Percentiles rank a stretch among this genome's conserved stretches.
These are phyloP conservation scores for Protaetia brevitarsis DNA, from an alignment of 1,140 invertebrate species.

Conservation along the genomic window DNA sequence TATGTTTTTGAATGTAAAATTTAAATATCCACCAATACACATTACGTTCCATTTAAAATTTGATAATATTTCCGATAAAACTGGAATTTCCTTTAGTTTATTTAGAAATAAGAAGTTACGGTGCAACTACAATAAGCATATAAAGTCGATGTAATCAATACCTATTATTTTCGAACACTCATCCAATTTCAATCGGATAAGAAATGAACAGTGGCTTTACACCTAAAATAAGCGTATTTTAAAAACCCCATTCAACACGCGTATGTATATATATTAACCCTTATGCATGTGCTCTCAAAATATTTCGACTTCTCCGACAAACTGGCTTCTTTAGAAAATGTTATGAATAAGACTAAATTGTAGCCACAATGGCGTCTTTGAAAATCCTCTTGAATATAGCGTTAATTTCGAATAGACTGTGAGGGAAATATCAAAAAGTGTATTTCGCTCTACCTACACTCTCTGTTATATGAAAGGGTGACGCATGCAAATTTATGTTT, in stretches of 20 bases:
- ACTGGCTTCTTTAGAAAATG: slow-evolving; percentile 48
- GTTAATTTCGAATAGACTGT: slow-evolving; percentile 47
- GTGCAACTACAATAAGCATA: too few relatives aligned
- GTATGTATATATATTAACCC: slow-evolving; percentile 23
- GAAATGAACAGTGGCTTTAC: not conserved
- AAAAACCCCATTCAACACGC: slow-evolving; percentile 17
- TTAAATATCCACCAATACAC: too few relatives aligned
- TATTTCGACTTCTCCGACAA: slow-evolving; percentile 44
- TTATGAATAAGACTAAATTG: slow-evolving; percentile 49
- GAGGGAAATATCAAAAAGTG: slow-evolving; percentile 41
- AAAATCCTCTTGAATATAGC: slow-evolving; percentile 48
- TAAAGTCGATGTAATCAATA: not conserved
- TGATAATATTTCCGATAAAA: too few relatives aligned
- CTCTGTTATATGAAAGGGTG: slow-evolving; percentile 29
- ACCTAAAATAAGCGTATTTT: slow-evolving; percentile 14
- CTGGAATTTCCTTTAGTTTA: too few relatives aligned
- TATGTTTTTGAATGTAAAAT: too few relatives aligned
- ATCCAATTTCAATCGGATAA: too few relatives aligned
- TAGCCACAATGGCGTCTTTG: slow-evolving; percentile 48
- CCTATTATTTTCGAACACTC: too few relatives aligned
- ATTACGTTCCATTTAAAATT: too few relatives aligned
- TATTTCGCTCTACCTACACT: slow-evolving; percentile 33
- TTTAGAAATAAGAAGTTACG: too few relatives aligned
- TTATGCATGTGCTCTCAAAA: slow-evolving; percentile 39
- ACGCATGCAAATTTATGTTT: slow-evolving; percentile 39